phyloP scores from a whole-genome alignment of 2,797 vertebrate genomes.

The Glyptemys insculpta region DNA sequence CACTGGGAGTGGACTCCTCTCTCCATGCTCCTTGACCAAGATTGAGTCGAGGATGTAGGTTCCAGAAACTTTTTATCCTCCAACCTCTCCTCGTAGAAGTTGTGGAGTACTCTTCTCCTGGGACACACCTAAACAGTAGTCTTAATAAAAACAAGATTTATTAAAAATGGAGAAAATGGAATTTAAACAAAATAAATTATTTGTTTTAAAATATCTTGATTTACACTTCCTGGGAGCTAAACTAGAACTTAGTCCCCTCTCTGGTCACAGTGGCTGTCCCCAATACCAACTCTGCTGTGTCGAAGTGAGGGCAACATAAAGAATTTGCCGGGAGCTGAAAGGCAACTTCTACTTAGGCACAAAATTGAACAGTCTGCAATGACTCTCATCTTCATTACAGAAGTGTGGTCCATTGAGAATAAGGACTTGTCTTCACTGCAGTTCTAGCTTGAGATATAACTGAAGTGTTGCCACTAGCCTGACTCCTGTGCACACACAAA shows the following conservation, averaged over 20 bases:
- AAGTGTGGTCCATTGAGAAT: background rate
- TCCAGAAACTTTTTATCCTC: background rate
- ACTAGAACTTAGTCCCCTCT: background rate
- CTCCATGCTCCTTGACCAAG: background rate
- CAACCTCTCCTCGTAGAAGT: background rate
- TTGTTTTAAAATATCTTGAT: background rate
- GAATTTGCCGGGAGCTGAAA: background rate
- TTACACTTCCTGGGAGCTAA: background rate
- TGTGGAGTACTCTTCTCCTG: background rate
- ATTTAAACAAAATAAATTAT: background rate
- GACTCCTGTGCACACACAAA: background rate
- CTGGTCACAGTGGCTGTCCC: background rate
- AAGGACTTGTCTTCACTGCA: background rate
- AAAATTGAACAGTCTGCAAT: background rate
- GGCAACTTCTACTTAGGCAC: background rate
- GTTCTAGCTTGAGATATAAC: background rate
- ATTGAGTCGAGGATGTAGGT: background rate
- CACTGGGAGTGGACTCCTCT: background rate
- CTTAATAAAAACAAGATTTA: background rate
- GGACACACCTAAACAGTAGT: background rate
- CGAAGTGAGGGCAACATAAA: background rate
- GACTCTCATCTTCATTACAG: background rate
- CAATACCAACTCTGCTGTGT: background rate
- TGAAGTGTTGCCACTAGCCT: background rate
- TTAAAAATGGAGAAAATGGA: background rate